Evolutionary conservation across 2,113 vertebrate species (phyloP).

Genomic region (Cepphus grylle): DNA sequence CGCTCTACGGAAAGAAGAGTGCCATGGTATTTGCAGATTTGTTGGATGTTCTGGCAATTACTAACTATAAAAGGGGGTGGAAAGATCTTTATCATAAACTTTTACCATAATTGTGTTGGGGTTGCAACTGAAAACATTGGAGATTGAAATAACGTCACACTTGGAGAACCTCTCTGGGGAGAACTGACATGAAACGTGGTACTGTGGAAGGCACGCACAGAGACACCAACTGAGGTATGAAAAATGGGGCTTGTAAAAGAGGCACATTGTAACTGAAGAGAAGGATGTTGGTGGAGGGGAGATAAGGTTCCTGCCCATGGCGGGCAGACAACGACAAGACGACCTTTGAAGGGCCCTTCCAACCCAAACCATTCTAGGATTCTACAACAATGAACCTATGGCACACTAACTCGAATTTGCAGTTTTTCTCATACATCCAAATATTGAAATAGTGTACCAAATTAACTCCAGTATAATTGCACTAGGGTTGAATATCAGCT

Average conservation of each 20-base stretch:
- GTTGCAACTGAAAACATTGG: not conserved
- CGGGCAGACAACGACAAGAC: not conserved
- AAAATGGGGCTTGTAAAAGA: not conserved
- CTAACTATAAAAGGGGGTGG: not conserved
- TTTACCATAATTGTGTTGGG: not conserved
- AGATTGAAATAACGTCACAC: not conserved
- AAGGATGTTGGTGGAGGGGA: not conserved
- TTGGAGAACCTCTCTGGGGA: not conserved
- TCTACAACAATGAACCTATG: not conserved
- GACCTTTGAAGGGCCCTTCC: not conserved
- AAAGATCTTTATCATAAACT: not conserved
- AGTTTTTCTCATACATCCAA: not conserved
- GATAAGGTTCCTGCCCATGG: not conserved
- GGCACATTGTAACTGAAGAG: not conserved
- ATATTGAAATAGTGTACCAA: not conserved
- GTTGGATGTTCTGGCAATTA: not conserved
- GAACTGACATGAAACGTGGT: not conserved
- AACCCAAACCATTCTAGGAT: not conserved
- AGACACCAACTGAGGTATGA: not conserved
- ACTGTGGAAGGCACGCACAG: not conserved
- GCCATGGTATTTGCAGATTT: not conserved
- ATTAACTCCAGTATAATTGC: not conserved
- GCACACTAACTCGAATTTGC: not conserved
- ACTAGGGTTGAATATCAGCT: not conserved
- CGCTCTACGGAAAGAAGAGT: not conserved